phyloP scores from a whole-genome alignment of 2,113 vertebrate genomes.

The Saimiri boliviensis region DNA sequence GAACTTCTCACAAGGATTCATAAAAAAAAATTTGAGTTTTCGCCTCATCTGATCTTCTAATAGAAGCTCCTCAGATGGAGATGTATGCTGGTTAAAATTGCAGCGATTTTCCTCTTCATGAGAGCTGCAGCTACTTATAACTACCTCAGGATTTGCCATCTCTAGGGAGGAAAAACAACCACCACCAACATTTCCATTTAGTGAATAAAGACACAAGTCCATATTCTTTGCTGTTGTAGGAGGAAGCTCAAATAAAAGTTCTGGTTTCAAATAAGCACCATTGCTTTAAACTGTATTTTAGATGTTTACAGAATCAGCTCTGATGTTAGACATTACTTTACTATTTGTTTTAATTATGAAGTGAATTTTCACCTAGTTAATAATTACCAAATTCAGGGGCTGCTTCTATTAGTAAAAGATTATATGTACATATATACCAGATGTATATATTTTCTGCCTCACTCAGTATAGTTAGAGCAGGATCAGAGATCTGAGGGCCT shows the following conservation, averaged over 20 bases:
- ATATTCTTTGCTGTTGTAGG: not conserved
- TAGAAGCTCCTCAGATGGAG: constrained; percentile 78
- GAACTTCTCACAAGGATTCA: constrained; percentile 98
- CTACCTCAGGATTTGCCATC: constrained; percentile 82
- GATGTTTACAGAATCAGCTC: not conserved
- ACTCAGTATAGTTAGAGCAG: not conserved
- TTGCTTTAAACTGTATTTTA: not conserved
- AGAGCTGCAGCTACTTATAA: constrained; percentile 69
- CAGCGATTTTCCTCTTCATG: constrained; percentile 69
- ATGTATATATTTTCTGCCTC: not conserved
- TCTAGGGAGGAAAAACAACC: constrained; percentile 66
- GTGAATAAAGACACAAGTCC: not conserved
- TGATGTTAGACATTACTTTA: not conserved
- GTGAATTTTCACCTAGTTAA: not conserved
- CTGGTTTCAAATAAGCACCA: not conserved
- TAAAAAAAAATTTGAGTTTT: constrained; percentile 96
- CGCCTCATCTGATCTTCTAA: constrained; percentile 91
- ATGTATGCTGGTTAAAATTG: constrained; percentile 63
- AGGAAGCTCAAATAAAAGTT: not conserved
- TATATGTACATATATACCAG: not conserved
- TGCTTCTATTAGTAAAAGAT: constrained; percentile 6
- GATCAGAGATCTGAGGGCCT: not conserved
- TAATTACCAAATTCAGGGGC: not conserved
- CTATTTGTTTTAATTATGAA: not conserved
- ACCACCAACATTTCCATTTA: not conserved